These are phyloP conservation scores for Cyclina sinensis DNA, from an alignment of 1,140 invertebrate species.

Conservation along the genomic window DNA sequence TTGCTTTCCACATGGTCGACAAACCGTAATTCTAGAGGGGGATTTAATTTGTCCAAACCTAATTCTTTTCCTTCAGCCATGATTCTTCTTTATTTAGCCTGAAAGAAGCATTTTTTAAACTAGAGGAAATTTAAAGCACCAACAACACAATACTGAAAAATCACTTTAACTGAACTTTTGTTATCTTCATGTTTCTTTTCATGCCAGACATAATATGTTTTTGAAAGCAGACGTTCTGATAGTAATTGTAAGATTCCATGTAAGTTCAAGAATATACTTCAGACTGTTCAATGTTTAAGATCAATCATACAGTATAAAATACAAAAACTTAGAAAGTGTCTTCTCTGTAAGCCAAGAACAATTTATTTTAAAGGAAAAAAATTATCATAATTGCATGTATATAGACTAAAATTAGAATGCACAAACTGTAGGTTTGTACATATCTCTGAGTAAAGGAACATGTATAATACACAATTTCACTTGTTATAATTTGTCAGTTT, in stretches of 20 bases:
- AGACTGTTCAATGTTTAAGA: not conserved
- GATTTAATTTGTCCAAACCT: not conserved
- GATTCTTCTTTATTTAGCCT: not conserved
- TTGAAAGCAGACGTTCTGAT: not conserved
- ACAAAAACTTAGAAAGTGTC: not conserved
- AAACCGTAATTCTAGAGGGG: conserved; percentile 13
- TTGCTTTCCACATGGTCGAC: conserved; percentile 56
- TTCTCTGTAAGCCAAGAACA: not conserved
- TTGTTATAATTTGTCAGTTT: too few relatives aligned
- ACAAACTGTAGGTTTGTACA: not conserved
- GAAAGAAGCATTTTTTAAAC: not conserved
- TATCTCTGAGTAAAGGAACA: too few relatives aligned
- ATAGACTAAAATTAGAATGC: not conserved
- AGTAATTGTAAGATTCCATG: not conserved
- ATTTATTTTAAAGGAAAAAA: not conserved
- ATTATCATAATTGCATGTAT: too few relatives aligned
- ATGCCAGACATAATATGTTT: not conserved
- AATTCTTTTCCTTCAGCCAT: not conserved
- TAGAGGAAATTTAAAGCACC: too few relatives aligned
- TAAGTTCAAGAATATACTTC: not conserved
- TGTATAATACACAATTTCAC: too few relatives aligned
- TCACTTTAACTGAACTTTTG: too few relatives aligned
- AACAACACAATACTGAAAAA: too few relatives aligned
- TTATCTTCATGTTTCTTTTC: too few relatives aligned
- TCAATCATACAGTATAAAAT: not conserved